Conservation (phyloP, 1,140 invertebrate species). For the Papilio aristodemus region DNA sequence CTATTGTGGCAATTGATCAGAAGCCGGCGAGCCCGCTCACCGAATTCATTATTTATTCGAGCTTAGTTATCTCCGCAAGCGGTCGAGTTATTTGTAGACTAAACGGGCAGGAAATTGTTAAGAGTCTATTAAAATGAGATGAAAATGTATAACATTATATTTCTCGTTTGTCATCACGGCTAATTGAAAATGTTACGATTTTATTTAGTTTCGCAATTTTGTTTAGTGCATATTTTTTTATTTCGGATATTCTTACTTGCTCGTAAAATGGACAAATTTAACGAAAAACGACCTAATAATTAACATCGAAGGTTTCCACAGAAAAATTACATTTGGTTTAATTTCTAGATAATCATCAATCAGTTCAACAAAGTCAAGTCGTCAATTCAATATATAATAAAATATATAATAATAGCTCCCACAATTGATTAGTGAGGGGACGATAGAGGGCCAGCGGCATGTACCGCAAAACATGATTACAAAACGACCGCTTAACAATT, state of each 20-base stretch:
- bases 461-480: constrained; percentile 17
- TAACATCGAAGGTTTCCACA: background rate
- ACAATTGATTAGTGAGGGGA: background rate
- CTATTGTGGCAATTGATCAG: constrained; percentile 76
- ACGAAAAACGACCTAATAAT: background rate
- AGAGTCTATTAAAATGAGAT: constrained; percentile 56
- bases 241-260: background rate
- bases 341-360: too few species aligned
- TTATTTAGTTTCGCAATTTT: constrained; percentile 41
- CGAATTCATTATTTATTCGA: constrained; percentile 78
- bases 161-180: constrained; percentile 50
- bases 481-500: constrained; percentile 19
- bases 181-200: constrained; percentile 39
- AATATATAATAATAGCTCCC: background rate
- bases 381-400: background rate
- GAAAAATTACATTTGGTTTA: too few species aligned
- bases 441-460: background rate
- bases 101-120: constrained; percentile 66
- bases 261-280: background rate
- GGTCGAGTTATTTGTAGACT: constrained; percentile 72
- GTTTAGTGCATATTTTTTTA: background rate
- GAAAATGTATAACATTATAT: constrained; percentile 43
- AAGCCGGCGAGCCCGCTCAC: constrained; percentile 58
- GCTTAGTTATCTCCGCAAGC: constrained; percentile 70
- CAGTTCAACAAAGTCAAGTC: too few species aligned